Evolutionary conservation across 2,888 invertebrate genomes (phyloP), one percentile per base, ranked within the genome.

Genomic region (Molorchus minor): DNA sequence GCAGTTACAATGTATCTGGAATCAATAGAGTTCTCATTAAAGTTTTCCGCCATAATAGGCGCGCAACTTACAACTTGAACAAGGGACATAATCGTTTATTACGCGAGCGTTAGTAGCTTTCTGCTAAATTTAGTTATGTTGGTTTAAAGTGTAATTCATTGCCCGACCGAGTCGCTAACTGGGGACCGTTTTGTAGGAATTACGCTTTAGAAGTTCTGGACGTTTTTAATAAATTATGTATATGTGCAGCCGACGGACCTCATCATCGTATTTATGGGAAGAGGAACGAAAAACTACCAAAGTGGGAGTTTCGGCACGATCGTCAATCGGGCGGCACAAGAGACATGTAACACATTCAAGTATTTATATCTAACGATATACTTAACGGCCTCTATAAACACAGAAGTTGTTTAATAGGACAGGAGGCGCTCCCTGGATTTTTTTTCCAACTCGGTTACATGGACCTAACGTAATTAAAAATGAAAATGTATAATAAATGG

Each of bases 1-100:
- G 19, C 40, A 52, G 45, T 49, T 43, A 29, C 43, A 56, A 43
- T 53, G 43, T 46, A 63, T 56, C 43, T 36, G 40, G 25, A 59
- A 64, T 64, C 64, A 56, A 64, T 61, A 57, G 40, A 63, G 35
- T 56, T 38, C 61, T 61, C 64, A 61, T 64, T 64, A 64, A 46
- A 55, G 36, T 56, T 56, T 52, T 59, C 58, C 56, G 58, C 54
- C 49, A 56, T 58, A 58, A 59, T 63, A 53, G 55, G 38, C 49
- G 58, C 43, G 43, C 58, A 61, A 63, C 58, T 64, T 64, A 64
- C 61, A 56, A 64, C 53, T 64, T 55, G 64, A 64, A 64, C 64
- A 61, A 64, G 64, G 61, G 64, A 64, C 64, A 64, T 64, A 64
- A 64, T 64, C 64, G 64, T 64, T 64, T 64, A 64, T 64, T 58